These are phyloP conservation scores for Cephus pulcher DNA, from an alignment of 2,888 invertebrate genomes.

Conservation along the genomic window DNA sequence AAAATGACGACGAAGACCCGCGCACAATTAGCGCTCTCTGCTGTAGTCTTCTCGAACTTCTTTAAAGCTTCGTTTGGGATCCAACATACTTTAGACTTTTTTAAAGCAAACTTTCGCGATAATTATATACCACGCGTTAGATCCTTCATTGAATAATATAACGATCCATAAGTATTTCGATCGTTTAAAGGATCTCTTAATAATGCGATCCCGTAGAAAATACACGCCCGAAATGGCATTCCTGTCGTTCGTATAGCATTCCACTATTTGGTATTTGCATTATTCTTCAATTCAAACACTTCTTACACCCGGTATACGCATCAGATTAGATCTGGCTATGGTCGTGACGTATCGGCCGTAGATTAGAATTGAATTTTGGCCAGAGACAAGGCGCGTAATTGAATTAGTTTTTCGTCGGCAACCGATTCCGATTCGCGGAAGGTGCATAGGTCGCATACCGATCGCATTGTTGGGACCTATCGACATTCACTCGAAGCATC, in stretches of 20 bases:
- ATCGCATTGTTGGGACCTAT: conserved; percentile 36
- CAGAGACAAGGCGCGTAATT: conserved; percentile 27
- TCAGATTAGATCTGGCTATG: no score
- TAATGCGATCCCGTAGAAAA: neutral
- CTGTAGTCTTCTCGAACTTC: no score
- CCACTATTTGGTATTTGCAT: neutral
- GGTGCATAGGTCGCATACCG: conserved; percentile 35
- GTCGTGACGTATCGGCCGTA: neutral
- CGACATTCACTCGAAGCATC: conserved; percentile 20
- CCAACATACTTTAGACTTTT: no score
- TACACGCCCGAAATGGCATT: neutral
- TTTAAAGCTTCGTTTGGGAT: no score
- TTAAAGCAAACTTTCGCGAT: no score
- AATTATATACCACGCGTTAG: no score
- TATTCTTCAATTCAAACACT: neutral
- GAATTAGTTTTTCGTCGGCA: conserved; percentile 41
- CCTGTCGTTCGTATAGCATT: neutral
- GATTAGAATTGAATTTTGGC: conserved; percentile 45
- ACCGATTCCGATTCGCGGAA: conserved; percentile 13
- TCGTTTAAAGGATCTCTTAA: neutral
- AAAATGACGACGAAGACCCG: no score
- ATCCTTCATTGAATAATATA: no score
- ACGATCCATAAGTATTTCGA: no score
- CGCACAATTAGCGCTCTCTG: no score
- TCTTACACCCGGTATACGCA: neutral